Evolutionary conservation across 2,888 invertebrate species (phyloP), one percentile per base, ranked within the genome.

Genomic region (Agapostemon virescens): DNA sequence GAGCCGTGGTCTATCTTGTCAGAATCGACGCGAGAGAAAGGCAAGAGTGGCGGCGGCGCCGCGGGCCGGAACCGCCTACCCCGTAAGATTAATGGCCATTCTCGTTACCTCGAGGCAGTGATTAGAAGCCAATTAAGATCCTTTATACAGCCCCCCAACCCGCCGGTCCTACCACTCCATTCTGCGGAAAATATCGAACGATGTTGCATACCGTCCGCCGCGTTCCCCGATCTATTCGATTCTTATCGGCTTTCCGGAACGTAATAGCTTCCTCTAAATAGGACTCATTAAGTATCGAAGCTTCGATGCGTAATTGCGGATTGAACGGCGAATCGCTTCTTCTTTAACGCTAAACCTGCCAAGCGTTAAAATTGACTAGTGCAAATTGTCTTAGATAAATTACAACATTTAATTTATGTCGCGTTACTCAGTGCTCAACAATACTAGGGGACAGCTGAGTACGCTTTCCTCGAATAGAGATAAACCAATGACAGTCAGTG

Each of bases 111-210:
- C 45, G 77, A 63, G 77, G 74, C 81, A 85, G 79, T 85, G 84
- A 87, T 87, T 86, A 85, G 82, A 86, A 87, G 82, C 82, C 84
- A 86, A 86, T 87, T 87, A 82, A 74, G 80, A 74, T 58, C 78
- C 83, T 75, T 87, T 84, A 80, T 71, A 69, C 74, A 58, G 40
- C 55, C 36, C 11, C 67, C 13, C 68, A 38, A 55, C 52, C 67
- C 40, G 61, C n/a, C n/a, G 69, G 33, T 45, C 42, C 40, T 30
- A 3, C 17, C 33, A 17, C 55, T 71, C 55, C 26, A 61, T 66
- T 75, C 66, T 75, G 17, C 30, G 63, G 74, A 71, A 79, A 79
- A 81, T 81, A 67, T 66, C 69, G 64, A 36, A 72, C 38, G 30
- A 5, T 36, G 30, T 77, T 61, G 45, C 74, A 61, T 63, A 72